Conservation (phyloP, 2,888 invertebrate genomes). For the Nomada flava region DNA sequence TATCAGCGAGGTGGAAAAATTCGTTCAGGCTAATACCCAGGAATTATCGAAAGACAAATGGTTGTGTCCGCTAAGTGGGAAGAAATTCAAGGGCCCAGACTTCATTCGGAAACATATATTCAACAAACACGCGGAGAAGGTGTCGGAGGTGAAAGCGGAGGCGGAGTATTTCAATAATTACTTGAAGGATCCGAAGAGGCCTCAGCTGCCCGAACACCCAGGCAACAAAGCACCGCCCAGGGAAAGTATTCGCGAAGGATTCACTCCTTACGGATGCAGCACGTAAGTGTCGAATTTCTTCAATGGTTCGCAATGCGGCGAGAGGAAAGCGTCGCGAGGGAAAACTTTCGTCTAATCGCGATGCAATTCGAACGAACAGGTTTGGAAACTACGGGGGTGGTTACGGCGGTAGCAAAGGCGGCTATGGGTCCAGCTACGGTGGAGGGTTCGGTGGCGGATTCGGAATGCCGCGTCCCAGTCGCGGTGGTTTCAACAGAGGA, state of each 20-base stretch:
- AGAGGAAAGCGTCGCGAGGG: no score
- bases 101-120: conserved; percentile 99
- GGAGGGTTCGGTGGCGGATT: conserved; percentile 76
- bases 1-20: conserved; percentile 93
- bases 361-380: conserved; percentile 52
- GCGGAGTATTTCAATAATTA: conserved; percentile 99
- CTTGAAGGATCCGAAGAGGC: conserved; percentile 96
- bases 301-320: no score
- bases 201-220: conserved; percentile 95
- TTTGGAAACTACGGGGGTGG: conserved; percentile 81
- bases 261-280: conserved; percentile 80
- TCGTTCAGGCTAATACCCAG: conserved; percentile 97
- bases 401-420: conserved; percentile 76
- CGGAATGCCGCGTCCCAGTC: conserved; percentile 83
- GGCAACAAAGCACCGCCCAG: conserved; percentile 86
- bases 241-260: conserved; percentile 83
- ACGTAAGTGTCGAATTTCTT: conserved; percentile 51
- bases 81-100: conserved; percentile 99
- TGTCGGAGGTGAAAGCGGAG: conserved; percentile 98
- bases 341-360: no score
- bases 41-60: conserved; percentile 99
- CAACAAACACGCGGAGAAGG: conserved; percentile 98
- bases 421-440: conserved; percentile 77
- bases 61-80: conserved; percentile 99
- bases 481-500: conserved; percentile 85